Evolutionary conservation across 2,888 invertebrate genomes (phyloP), one percentile per base, ranked within the genome.

Genomic region (Priocnemis perturbator): DNA sequence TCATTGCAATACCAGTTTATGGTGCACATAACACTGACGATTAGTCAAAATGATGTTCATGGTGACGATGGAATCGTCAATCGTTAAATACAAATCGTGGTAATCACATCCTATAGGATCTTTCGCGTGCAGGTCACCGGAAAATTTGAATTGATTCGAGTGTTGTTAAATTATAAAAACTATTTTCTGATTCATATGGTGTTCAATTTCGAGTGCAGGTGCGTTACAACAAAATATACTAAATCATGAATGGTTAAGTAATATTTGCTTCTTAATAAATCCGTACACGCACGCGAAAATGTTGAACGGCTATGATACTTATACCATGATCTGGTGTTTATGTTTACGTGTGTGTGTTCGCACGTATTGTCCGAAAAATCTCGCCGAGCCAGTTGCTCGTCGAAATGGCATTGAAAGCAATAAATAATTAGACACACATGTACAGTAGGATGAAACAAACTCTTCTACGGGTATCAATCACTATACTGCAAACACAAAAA

Each of bases 351-450:
- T 26, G 7, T 5, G 23, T 15, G 17, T 26, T 21, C 26, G 26
- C 15, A 14, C 11, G 55, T 26, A 26, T 55, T 55, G 55, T 15
- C 37, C 37, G 44, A 17, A 23, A 57, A 68, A 68, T 68, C 62
- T 64, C 58, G 59, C 57, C 53, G 64, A 60, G 63, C 68, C 68
- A 23, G 64, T 59, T 55, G 47, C 64, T 58, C 68, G 68, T 53
- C 68, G 62, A 68, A 7, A 64, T 62, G 64, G 67, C 58, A 63
- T 63, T 53, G 62, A 67, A 67, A 67, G 67, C 67, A 67, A 64
- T 64, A 56, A 50, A 64, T 60, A 63, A 67, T 63, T 64, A 67
- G 58, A 63, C 67, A 67, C 67, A 67, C 62, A 58, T 59, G n/a
- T 58, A 63, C 62, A 62, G 44, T 58, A 63, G 67, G 59, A 50